phyloP scores from a whole-genome alignment of 2,888 invertebrate species.

The Thumatha senex region DNA sequence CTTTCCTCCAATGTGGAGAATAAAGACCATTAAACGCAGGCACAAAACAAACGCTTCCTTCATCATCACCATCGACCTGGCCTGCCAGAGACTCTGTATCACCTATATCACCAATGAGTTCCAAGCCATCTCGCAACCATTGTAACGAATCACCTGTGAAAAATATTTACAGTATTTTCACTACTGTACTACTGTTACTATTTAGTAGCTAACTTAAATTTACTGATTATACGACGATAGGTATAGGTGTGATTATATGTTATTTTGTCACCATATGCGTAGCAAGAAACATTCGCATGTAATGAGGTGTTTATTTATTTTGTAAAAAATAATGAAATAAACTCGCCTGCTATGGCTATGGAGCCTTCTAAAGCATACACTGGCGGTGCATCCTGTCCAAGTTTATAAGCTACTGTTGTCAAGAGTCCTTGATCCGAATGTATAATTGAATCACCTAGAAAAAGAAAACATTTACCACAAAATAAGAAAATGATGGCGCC shows the following conservation, averaged over 20 bases:
- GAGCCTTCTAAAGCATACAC: slow-evolving; percentile 96
- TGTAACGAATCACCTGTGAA: slow-evolving; percentile 89
- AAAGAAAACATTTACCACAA: not conserved
- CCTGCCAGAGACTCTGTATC: slow-evolving; percentile 85
- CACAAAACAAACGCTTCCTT: slow-evolving; percentile 95
- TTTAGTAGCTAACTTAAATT: no score
- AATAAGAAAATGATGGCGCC: not conserved
- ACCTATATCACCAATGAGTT: slow-evolving; percentile 86
- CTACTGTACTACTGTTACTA: no score
- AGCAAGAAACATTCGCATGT: no score
- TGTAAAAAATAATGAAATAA: slow-evolving; percentile 1
- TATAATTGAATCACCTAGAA: slow-evolving; percentile 87
- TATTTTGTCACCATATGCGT: no score
- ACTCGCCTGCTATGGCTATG: slow-evolving; percentile 90
- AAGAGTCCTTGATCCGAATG: slow-evolving; percentile 94
- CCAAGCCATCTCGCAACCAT: slow-evolving; percentile 95
- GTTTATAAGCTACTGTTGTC: slow-evolving; percentile 95
- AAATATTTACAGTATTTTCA: not conserved
- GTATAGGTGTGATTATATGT: no score
- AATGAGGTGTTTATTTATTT: no score
- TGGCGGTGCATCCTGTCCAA: slow-evolving; percentile 89
- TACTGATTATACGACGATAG: no score
- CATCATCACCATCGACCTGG: slow-evolving; percentile 64
- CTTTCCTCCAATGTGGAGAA: slow-evolving; percentile 98
- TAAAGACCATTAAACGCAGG: slow-evolving; percentile 99